Percentiles rank a stretch among this genome's conserved stretches.
Conservation (phyloP, 1,140 invertebrate species). For the Cydia splendana region DNA sequence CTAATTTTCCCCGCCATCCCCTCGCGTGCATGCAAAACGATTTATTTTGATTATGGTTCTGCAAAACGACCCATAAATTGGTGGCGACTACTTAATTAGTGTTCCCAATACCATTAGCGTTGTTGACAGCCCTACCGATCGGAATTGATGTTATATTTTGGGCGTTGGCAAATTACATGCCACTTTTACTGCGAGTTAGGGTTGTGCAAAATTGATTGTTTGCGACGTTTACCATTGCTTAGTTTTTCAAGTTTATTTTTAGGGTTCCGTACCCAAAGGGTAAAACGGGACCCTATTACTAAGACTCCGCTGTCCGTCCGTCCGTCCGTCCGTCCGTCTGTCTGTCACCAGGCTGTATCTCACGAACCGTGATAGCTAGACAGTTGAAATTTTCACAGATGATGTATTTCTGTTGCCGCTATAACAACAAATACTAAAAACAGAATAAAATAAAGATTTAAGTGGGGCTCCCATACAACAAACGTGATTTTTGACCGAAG, state of each 20-base stretch:
- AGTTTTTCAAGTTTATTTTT: not conserved
- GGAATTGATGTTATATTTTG: slow-evolving; percentile 68
- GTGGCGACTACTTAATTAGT: slow-evolving; percentile 74
- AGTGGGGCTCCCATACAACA: too few relatives aligned
- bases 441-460: too few relatives aligned
- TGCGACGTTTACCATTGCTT: not conserved
- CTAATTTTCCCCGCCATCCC: slow-evolving; percentile 59
- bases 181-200: slow-evolving; percentile 36
- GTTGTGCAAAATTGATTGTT: not conserved
- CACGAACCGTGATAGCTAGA: too few relatives aligned
- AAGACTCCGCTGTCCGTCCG: too few relatives aligned
- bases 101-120: slow-evolving; percentile 75
- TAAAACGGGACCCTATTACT: too few relatives aligned
- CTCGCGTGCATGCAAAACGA: slow-evolving; percentile 66
- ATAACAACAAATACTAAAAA: too few relatives aligned
- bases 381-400: too few relatives aligned
- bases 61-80: slow-evolving; percentile 66
- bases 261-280: too few relatives aligned
- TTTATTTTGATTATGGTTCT: slow-evolving; percentile 73
- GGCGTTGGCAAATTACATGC: slow-evolving; percentile 61
- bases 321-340: too few relatives aligned
- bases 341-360: too few relatives aligned
- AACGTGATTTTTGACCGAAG: too few relatives aligned
- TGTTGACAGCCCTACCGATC: slow-evolving; percentile 59
- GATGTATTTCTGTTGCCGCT: too few relatives aligned